These are phyloP conservation scores for Drosophila pachea DNA, from an alignment of 1,140 invertebrate species.

Conservation along the genomic window DNA sequence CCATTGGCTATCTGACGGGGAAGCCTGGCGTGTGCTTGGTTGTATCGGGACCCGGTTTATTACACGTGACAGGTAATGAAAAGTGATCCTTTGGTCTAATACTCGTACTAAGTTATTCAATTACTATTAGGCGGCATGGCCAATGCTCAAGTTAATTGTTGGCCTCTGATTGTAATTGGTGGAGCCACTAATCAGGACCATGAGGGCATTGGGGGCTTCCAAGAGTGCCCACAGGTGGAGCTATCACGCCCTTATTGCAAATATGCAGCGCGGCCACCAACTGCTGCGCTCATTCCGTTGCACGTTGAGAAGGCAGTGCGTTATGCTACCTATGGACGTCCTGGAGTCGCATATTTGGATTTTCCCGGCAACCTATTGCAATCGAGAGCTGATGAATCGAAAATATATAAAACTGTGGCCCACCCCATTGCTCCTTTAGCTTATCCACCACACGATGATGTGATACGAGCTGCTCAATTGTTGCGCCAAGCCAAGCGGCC, in stretches of 20 bases:
- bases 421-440: slow-evolving; percentile 83
- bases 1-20: slow-evolving; percentile 92
- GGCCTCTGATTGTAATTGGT: slow-evolving; percentile 95
- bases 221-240: slow-evolving; percentile 96
- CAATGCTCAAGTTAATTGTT: slow-evolving; percentile 97
- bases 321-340: slow-evolving; percentile 90
- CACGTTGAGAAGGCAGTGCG: slow-evolving; percentile 96
- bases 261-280: slow-evolving; percentile 92
- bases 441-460: slow-evolving; percentile 84
- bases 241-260: slow-evolving; percentile 91
- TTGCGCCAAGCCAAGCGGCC: slow-evolving; percentile 87
- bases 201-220: slow-evolving; percentile 96
- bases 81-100: not conserved
- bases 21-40: slow-evolving; percentile 95
- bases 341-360: slow-evolving; percentile 93
- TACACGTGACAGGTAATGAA: slow-evolving; percentile 87
- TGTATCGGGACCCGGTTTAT: slow-evolving; percentile 96
- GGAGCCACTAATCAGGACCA: slow-evolving; percentile 94
- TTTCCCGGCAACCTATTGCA: slow-evolving; percentile 90
- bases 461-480: slow-evolving; percentile 85
- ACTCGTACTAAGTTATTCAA: not conserved
- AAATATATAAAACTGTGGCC: slow-evolving; percentile 75
- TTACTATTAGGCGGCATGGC: slow-evolving; percentile 88
- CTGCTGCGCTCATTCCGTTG: slow-evolving; percentile 88
- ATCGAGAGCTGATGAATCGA: slow-evolving; percentile 72